These are phyloP conservation scores for Thymelicus lineola DNA, from an alignment of 2,888 invertebrate species.

Conservation along the genomic window DNA sequence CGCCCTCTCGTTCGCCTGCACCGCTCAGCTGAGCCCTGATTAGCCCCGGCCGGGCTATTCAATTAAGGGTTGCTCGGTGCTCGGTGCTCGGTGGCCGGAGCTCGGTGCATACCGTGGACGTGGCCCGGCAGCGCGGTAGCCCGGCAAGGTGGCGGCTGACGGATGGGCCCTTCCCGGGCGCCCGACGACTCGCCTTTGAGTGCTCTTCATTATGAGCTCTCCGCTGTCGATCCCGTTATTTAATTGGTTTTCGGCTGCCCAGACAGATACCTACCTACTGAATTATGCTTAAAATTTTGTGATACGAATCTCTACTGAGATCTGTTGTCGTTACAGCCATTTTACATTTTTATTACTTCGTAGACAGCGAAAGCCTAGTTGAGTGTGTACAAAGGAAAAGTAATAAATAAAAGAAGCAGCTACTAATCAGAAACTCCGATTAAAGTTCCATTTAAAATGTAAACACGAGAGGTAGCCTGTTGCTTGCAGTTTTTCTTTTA, in stretches of 20 bases:
- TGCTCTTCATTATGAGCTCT: slow-evolving; percentile 73
- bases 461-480: slow-evolving; percentile 10
- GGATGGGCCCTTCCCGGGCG: slow-evolving; percentile 41
- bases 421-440: slow-evolving; percentile 10
- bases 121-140: slow-evolving; percentile 56
- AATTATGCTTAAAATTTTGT: slow-evolving; percentile 23
- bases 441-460: slow-evolving; percentile 10
- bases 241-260: slow-evolving; percentile 59
- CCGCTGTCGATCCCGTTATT: slow-evolving; percentile 64
- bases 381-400: slow-evolving; percentile 10
- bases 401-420: slow-evolving; percentile 1
- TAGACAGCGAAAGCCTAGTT: background rate
- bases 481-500: slow-evolving; percentile 14
- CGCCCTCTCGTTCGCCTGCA: slow-evolving; percentile 54
- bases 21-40: slow-evolving; percentile 83
- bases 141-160: slow-evolving; percentile 48
- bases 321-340: background rate
- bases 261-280: slow-evolving; percentile 38
- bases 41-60: slow-evolving; percentile 82
- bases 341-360: slow-evolving; percentile 14
- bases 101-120: slow-evolving; percentile 72
- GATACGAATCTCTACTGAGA: slow-evolving; percentile 7
- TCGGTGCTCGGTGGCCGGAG: slow-evolving; percentile 65
- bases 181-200: slow-evolving; percentile 61
- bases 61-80: slow-evolving; percentile 82